Evolutionary conservation across 2,888 invertebrate species (phyloP).

Genomic region (Drosophila flavopinicola): DNA sequence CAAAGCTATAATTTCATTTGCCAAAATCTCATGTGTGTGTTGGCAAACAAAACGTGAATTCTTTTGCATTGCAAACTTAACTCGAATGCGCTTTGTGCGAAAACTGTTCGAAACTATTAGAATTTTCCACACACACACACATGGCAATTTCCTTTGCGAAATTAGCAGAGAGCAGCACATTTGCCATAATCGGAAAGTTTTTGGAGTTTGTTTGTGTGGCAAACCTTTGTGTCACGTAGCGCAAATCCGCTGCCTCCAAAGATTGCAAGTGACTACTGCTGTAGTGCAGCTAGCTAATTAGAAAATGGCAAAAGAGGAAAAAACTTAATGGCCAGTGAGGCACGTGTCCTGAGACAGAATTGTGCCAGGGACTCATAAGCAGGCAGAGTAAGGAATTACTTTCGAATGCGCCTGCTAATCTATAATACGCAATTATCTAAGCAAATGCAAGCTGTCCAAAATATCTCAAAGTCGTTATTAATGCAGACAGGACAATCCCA

Average conservation of each 20-base stretch:
- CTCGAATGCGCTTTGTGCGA: conserved; percentile 2
- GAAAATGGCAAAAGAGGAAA: conserved; percentile 48
- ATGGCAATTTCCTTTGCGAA: conserved; percentile 32
- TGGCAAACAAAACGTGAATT: conserved; percentile 1
- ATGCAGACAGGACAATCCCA: conserved; percentile 42
- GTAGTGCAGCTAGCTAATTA: conserved; percentile 61
- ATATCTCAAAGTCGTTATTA: conserved; percentile 50
- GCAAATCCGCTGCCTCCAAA: conserved; percentile 49
- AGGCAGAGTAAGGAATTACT: conserved; percentile 1
- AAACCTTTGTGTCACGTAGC: conserved; percentile 60
- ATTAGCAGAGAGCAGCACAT: conserved; percentile 38
- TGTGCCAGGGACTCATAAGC: conserved; percentile 55
- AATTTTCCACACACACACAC: conserved; percentile 9
- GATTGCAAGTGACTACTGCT: conserved; percentile 58
- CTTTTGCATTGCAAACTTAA: conserved; percentile 10
- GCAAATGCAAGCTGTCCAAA: conserved; percentile 33
- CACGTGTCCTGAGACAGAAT: conserved; percentile 59
- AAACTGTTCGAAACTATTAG: conserved; percentile 17
- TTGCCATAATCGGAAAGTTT: conserved; percentile 45
- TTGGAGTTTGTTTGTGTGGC: conserved; percentile 33
- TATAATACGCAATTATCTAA: conserved; percentile 30
- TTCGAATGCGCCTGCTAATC: conserved; percentile 25
- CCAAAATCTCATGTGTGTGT: neutral
- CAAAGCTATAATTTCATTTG: conserved; percentile 6
- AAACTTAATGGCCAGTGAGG: conserved; percentile 63